Evolutionary conservation across 2,888 invertebrate species (phyloP), one percentile per base, ranked within the genome.

Genomic region (Dolomedes plantarius): DNA sequence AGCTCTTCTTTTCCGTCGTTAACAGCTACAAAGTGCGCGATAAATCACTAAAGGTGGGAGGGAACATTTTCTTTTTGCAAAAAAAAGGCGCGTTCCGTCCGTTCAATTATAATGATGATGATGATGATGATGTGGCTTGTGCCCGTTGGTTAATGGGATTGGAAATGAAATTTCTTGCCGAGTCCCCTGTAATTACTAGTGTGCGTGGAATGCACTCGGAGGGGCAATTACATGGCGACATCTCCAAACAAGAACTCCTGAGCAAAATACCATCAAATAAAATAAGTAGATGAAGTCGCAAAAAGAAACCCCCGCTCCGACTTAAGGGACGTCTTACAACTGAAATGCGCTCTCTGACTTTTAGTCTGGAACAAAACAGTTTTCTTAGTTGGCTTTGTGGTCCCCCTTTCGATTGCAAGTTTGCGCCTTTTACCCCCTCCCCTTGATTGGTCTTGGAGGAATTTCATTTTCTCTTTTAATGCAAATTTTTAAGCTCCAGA

Each of bases 151-250:
- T 86, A 86, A 86, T 86, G 78, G 85, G 85, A 86, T 86, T 79
- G 78, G 74, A 79, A 86, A 86, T 79, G 85, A 79, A 86, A 86
- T 86, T 86, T 86, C 85, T 86, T 86, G 78, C 74, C 78, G 64
- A 78, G 77, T 78, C 83, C 65, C 23, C 69, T 86, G 85, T 86
- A 86, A 86, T 86, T 86, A 86, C 85, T 86, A 74, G 85, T 78
- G 85, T 46, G 85, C 78, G 27, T 67, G 31, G 77, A 36, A 46
- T 36, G 56, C 19, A 78, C 85, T 86, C 85, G 79, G 77, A 86
- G 85, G 85, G 85, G 85, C 85, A 86, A 86, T 86, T 86, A 86
- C 85, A 86, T 69, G 68, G 67, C 82, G 82, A 83, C 82, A 83
- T 76, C 76, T 76, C 77, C 76, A 85, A 85, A 85, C 83, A 85